These are phyloP conservation scores for Adoxophyes honmai DNA, from an alignment of 1,140 invertebrate genomes.

Conservation along the genomic window DNA sequence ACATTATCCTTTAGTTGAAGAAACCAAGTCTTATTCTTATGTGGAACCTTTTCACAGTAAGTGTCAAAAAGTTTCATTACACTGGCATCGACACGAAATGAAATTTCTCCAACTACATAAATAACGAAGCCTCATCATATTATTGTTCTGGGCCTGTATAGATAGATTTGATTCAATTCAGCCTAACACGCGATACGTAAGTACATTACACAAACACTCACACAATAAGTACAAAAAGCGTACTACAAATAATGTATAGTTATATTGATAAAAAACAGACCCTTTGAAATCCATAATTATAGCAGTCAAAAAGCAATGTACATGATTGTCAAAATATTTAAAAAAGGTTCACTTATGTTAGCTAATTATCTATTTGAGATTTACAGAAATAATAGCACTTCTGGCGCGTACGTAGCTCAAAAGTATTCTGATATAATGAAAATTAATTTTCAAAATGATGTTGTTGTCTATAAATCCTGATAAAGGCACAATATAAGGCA, in stretches of 20 bases:
- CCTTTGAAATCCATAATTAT: slow-evolving; percentile 7
- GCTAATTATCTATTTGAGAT: slow-evolving; percentile 7
- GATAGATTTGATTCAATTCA: neutral
- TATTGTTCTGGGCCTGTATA: no score
- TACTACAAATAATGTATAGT: slow-evolving; percentile 11
- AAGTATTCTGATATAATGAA: neutral
- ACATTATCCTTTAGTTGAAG: no score
- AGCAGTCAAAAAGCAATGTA: neutral
- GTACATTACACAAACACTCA: slow-evolving; percentile 10
- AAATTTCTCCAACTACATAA: no score
- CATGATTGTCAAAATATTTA: neutral
- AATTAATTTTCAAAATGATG: no score
- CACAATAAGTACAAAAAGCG: slow-evolving; percentile 15
- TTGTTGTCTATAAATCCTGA: neutral
- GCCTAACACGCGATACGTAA: slow-evolving; percentile 7
- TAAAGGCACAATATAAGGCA: slow-evolving; percentile 16
- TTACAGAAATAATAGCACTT: slow-evolving; percentile 4
- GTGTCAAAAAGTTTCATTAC: no score
- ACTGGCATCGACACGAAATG: no score
- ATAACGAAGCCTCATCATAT: no score
- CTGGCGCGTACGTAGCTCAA: neutral
- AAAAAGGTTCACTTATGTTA: neutral
- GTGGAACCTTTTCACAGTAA: no score
- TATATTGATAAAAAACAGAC: slow-evolving; percentile 9
- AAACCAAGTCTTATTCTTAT: no score